Evolutionary conservation across 2,113 vertebrate species (phyloP).

Genomic region (Eulemur macaco): DNA sequence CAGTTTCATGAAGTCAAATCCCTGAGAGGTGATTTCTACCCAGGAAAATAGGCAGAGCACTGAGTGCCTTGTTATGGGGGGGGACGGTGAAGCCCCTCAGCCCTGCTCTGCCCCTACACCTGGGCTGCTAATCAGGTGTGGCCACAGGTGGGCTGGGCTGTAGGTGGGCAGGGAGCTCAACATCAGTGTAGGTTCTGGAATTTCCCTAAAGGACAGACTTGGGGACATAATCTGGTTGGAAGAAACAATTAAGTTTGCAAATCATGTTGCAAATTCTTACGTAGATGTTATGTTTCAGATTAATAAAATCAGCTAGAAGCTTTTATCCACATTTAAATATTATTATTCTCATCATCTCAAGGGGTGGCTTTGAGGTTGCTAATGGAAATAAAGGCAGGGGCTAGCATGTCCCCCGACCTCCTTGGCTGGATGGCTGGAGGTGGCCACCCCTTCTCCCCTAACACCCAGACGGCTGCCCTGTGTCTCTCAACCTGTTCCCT

Average conservation of each 20-base stretch:
- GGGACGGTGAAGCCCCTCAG: rapidly evolving
- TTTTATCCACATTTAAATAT: neutral
- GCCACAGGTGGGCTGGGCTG: neutral
- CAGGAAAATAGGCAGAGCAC: neutral
- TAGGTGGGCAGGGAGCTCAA: neutral
- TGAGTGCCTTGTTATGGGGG: neutral
- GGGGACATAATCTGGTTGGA: neutral
- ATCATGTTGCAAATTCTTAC: neutral
- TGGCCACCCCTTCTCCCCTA: rapidly evolving
- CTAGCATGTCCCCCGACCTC: neutral
- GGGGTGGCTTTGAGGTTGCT: neutral
- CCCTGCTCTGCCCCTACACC: neutral
- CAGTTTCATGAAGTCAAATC: rapidly evolving
- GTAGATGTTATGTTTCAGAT: neutral
- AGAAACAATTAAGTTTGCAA: neutral
- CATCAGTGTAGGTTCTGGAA: neutral
- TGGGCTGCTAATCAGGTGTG: rapidly evolving
- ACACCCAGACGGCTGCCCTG: rapidly evolving
- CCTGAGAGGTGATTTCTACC: neutral
- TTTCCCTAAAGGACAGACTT: neutral
- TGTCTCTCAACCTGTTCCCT: neutral
- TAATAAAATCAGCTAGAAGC: neutral
- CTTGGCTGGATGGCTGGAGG: neutral
- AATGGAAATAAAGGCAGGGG: neutral
- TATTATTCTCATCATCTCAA: neutral